Evolutionary conservation across 2,888 invertebrate genomes (phyloP).

Genomic region (Cantharis rufa): DNA sequence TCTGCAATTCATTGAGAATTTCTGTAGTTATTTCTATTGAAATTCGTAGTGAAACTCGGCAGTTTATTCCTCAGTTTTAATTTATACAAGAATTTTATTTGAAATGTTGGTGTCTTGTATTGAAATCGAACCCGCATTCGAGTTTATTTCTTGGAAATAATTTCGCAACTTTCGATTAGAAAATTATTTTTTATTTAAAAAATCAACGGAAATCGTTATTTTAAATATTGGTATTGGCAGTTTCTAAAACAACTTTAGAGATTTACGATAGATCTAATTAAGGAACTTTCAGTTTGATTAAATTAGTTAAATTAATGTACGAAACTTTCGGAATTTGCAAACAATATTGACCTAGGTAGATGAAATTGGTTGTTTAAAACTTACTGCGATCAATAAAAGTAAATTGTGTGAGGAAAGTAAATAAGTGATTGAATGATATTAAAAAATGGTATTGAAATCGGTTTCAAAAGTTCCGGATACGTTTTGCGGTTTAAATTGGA

Average conservation of each 20-base stretch:
- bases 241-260: neutral
- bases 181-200: neutral
- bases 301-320: neutral
- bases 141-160: too few relatives aligned
- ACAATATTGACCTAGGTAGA: neutral
- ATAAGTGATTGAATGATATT: neutral
- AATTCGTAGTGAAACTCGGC: too few relatives aligned
- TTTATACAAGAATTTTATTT: too few relatives aligned
- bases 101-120: too few relatives aligned
- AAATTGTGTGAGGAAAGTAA: neutral
- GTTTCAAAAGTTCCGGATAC: neutral
- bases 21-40: too few relatives aligned
- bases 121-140: too few relatives aligned
- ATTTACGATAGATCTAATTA: neutral
- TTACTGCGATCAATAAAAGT: neutral
- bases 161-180: too few relatives aligned
- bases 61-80: too few relatives aligned
- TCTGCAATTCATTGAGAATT: too few relatives aligned
- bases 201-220: neutral
- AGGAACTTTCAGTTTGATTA: neutral
- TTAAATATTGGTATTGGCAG: neutral
- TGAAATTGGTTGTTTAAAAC: neutral
- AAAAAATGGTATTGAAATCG: neutral
- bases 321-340: neutral
- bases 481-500: slow-evolving; percentile 17